Evolutionary conservation across 2,113 vertebrate genomes (phyloP), one percentile per base, ranked within the genome.

Genomic region (Corythaixoides concolor): DNA sequence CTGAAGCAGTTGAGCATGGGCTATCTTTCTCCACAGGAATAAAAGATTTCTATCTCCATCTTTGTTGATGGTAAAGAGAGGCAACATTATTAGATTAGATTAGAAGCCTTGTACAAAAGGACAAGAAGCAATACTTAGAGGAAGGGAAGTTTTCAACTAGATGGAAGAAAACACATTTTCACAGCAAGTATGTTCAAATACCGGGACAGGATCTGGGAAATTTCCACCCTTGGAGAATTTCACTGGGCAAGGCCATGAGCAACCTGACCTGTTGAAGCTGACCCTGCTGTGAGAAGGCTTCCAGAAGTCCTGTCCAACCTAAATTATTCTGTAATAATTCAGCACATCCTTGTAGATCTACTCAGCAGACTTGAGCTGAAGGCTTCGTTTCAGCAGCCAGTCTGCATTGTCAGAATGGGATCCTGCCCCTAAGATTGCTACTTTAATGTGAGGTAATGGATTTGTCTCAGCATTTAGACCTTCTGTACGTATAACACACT

Each of bases 111-210:
- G 30, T 52, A 35, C 24, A n/a, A 66, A 83, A 72, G 45, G 37
- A 47, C 23, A 59, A 83, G 58, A 32, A 88, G 12, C 10, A 83
- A 26, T 47, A 26, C 12, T 32, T 66, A 47, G 11, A 47, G 16
- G 33, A 45, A 45, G 11, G 12, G 35, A 67, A n/a, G 27, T 50
- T 79, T 62, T 4, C 27, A 16, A 7, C 55, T 80, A 33, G 35
- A 52, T n/a, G 33, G 32, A 80, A 79, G 67, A 73, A 68, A 68
- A 83, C 3, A 4, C 32, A 8, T 74, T 89, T 56, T 68, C 41
- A 52, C 9, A 30, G 37, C 0, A 0, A 83, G 37, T 2, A 0
- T 22, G 23, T 70, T 63, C 32, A 45, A 58, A 19, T 22, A 43
- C 21, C 0, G 5, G n/a, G 33, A 70, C 32, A 50, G 19, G 32